Evolutionary conservation across 1,140 invertebrate species (phyloP), one percentile per base, ranked within the genome.

Genomic region (Zophobas atratus): DNA sequence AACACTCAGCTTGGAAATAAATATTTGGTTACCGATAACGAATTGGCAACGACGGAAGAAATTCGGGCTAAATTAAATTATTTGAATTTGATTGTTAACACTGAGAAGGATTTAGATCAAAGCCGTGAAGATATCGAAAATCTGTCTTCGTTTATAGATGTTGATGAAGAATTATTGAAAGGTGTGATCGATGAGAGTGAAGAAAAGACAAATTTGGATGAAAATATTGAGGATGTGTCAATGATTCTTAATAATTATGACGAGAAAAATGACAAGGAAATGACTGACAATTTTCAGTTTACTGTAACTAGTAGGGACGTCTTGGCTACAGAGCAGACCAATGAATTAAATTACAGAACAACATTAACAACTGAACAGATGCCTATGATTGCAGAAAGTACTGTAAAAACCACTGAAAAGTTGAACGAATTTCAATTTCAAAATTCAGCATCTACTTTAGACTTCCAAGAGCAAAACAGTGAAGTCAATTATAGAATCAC

Each of bases 41-140:
- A 20, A 20, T 20, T 20, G 20, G 43, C 43, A 46, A 8, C 43
- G 43, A 46, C 3, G 3, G 43, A 3, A 8, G 43, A 4, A 46
- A 46, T 46, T 46, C 43, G 3, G 43, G 8, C 43, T 46, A 3
- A 46, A 8, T 4, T 46, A 4, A 8, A 3, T 46, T 3, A 46
- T 46, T 46, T 8, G 8, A 46, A 8, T 46, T 3, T 3, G 8
- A 8, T 46, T 20, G n/a, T 20, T 51, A 20, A 51, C n/a, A 20
- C 49, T 20, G 2, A 4, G 6, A 20, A 51, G n/a, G n/a, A 51
- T n/a, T 51, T 51, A 20, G n/a, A 4, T 67, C 60, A 67, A 39
- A 32, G 39, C 32, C 36, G 35, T 67, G 60, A 67, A 20, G 71
- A 73, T 53, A 73, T 73, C 56, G 71, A 73, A 32, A 38, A 73